A percentile compares a stretch with the other conserved stretches of the same genome.
These are phyloP conservation scores for Tachystola acroxantha DNA, from an alignment of 2,888 invertebrate species.

Conservation along the genomic window DNA sequence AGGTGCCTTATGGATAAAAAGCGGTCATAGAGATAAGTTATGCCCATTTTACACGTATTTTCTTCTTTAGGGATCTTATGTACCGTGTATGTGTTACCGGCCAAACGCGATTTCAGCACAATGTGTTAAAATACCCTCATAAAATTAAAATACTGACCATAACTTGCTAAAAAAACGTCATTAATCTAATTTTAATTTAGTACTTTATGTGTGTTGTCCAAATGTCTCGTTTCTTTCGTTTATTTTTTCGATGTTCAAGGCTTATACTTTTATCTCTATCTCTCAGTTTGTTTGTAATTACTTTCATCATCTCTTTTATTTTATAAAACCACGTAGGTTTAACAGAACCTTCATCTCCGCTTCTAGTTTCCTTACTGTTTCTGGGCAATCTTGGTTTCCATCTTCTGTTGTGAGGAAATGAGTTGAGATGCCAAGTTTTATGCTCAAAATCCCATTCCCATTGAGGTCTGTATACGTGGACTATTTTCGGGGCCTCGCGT, in stretches of 20 bases:
- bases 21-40: no score
- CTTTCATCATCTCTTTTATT: conserved; percentile 44
- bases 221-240: conserved; percentile 47
- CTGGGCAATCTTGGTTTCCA: conserved; percentile 28
- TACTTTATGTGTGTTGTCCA: conserved; percentile 47
- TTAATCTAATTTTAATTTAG: no score
- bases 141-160: no score
- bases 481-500: conserved; percentile 55
- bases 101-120: no score
- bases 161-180: no score
- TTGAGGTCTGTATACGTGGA: conserved; percentile 62
- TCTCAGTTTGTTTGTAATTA: conserved; percentile 30
- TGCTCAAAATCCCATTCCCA: conserved; percentile 79
- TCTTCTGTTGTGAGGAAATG: conserved; percentile 49
- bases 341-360: conserved; percentile 14
- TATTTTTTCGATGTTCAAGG: conserved; percentile 36
- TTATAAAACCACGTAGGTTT: conserved; percentile 36
- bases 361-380: conserved; percentile 26
- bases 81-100: no score
- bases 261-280: conserved; percentile 15
- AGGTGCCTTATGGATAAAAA: no score
- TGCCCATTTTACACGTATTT: no score
- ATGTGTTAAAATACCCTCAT: no score
- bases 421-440: conserved; percentile 71
- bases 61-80: no score